A percentile compares a stretch with the other conserved stretches of the same genome.
phyloP scores from a whole-genome alignment of 1,140 invertebrate species.

The Leptopilina boulardi region DNA sequence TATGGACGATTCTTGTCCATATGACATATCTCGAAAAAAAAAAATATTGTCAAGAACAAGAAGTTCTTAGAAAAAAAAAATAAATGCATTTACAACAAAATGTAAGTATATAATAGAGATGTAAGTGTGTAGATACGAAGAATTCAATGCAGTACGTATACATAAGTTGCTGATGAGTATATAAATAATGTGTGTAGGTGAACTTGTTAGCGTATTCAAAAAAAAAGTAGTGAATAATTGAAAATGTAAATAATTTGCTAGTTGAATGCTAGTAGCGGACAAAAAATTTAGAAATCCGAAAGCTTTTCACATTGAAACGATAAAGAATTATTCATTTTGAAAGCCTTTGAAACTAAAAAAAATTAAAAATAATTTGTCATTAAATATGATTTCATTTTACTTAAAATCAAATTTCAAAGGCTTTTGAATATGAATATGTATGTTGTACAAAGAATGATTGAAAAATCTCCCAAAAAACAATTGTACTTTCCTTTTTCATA shows the following conservation, averaged over 20 bases:
- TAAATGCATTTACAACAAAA: background rate
- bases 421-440: slow-evolving; percentile 27
- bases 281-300: slow-evolving; percentile 10
- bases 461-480: background rate
- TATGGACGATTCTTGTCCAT: background rate
- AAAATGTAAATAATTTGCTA: slow-evolving; percentile 12
- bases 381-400: no score
- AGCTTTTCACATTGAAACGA: background rate
- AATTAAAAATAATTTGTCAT: no score
- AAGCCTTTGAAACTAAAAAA: background rate
- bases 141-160: slow-evolving; percentile 25
- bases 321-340: no score
- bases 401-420: no score
- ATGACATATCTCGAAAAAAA: slow-evolving; percentile 14
- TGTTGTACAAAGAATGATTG: background rate
- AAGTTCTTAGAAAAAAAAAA: slow-evolving; percentile 3
- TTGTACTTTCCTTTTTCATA: background rate
- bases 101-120: slow-evolving; percentile 12
- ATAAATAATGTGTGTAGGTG: slow-evolving; percentile 31
- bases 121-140: slow-evolving; percentile 31
- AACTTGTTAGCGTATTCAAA: slow-evolving; percentile 25
- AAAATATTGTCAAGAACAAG: background rate
- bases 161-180: slow-evolving; percentile 10
- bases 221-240: slow-evolving; percentile 22
- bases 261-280: slow-evolving; percentile 21